phyloP scores from a whole-genome alignment of 2,797 vertebrate genomes.

The Acrossocheilus wenchowensis region DNA sequence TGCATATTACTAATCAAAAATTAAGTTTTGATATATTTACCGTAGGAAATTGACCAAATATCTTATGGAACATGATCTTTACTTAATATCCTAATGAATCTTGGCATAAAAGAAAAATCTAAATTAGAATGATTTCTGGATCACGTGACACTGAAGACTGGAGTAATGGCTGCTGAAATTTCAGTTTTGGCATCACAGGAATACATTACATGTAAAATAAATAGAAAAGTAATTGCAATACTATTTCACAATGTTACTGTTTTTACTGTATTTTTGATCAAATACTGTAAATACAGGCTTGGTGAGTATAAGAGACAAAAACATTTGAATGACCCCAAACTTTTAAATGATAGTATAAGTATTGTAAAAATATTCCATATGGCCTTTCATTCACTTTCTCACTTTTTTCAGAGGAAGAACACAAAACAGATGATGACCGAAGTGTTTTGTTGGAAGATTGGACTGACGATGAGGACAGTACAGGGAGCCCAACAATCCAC shows the following conservation, averaged over 20 bases:
- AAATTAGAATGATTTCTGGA: too few relatives aligned
- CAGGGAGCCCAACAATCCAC: conserved; percentile 30
- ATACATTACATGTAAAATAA: not conserved
- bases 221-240: not conserved
- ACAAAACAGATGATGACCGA: conserved; percentile 16
- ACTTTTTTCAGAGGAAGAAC: conserved; percentile 23
- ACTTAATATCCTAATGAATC: too few relatives aligned
- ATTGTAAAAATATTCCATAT: not conserved
- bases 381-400: not conserved
- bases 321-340: not conserved
- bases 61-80: too few relatives aligned
- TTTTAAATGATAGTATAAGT: not conserved
- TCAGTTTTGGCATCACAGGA: not conserved
- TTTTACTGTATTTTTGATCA: not conserved
- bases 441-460: conserved; percentile 46
- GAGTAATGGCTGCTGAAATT: too few relatives aligned
- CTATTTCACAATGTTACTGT: not conserved
- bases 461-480: conserved; percentile 54
- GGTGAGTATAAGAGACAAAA: not conserved
- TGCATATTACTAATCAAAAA: too few relatives aligned
- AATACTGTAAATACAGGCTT: not conserved
- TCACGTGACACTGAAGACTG: too few relatives aligned
- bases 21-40: too few relatives aligned
- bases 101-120: too few relatives aligned
- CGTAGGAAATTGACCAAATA: too few relatives aligned